Evolutionary conservation across 2,797 vertebrate genomes (phyloP), one percentile per base, ranked within the genome.

Genomic region (Esox lucius): DNA sequence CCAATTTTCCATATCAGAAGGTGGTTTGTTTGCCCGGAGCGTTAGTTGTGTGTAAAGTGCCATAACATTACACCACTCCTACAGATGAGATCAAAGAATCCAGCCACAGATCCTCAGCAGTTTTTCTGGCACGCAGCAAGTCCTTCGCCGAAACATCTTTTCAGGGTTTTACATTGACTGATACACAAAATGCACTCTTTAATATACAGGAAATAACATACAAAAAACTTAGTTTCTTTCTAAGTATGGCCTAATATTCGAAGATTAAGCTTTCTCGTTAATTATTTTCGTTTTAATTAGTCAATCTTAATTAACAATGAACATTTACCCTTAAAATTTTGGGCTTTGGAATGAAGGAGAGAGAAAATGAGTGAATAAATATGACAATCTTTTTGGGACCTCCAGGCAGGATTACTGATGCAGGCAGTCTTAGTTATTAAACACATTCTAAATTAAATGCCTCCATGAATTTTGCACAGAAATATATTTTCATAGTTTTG

Each of bases 401-500:
- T 96, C 95, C 95, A 96, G 97, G 97, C 97, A 98, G 96, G 96
- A 98, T 98, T 98, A 98, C 95, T 93, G 95, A 97, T 95, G 96
- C 96, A 96, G 95, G 94, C 96, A 96, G 95, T 92, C 95, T 92
- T 94, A 95, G 94, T 96, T 98, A 98, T 98, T 98, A 97, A 98
- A 96, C 96, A 98, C 96, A 95, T 96, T 96, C 96, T 96, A 99
- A 98, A 99, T 98, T 98, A 99, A 98, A 97, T 92, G 96, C 96
- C 96, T 98, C 96, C 95, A 95, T 96, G 96, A 97, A 97, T 98
- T 98, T 99, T 96, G 95, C 96, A 97, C 95, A 97, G 94, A 98
- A 97, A 98, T 98, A 97, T 95, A 97, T 97, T 98, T 97, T 96
- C 96, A 97, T 96, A 96, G 96, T 97, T 98, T 97, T 97, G 96